Conservation (phyloP, 2,888 invertebrate genomes). For the Podabrus alpinus region DNA sequence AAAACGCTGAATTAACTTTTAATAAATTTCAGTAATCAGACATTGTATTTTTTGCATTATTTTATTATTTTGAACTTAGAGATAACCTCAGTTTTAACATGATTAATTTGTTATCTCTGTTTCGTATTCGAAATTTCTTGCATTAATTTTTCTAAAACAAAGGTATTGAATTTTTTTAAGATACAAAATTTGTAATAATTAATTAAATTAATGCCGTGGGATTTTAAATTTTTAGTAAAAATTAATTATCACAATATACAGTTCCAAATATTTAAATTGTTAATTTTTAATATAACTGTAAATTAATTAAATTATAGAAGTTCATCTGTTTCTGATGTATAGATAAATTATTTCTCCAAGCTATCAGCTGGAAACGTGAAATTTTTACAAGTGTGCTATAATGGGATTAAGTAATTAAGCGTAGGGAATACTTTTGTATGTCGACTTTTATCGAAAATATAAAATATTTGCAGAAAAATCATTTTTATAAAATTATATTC, state of each 20-base stretch:
- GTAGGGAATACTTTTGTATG: too few relatives aligned
- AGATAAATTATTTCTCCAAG: background rate
- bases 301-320: background rate
- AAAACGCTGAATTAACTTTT: too few relatives aligned
- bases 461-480: too few relatives aligned
- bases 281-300: background rate
- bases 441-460: too few relatives aligned
- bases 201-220: background rate
- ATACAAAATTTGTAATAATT: background rate
- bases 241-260: background rate
- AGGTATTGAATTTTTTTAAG: background rate
- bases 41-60: background rate
- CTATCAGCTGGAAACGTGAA: background rate
- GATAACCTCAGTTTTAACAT: background rate
- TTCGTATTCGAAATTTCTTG: background rate
- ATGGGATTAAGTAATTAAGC: too few relatives aligned
- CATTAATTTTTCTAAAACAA: background rate
- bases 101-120: background rate
- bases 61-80: background rate
- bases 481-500: too few relatives aligned
- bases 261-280: background rate
- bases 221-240: background rate
- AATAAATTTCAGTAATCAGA: background rate
- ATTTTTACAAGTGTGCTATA: background rate
- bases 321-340: background rate